phyloP scores from a whole-genome alignment of 2,113 vertebrate genomes.

The Eulemur macaco region DNA sequence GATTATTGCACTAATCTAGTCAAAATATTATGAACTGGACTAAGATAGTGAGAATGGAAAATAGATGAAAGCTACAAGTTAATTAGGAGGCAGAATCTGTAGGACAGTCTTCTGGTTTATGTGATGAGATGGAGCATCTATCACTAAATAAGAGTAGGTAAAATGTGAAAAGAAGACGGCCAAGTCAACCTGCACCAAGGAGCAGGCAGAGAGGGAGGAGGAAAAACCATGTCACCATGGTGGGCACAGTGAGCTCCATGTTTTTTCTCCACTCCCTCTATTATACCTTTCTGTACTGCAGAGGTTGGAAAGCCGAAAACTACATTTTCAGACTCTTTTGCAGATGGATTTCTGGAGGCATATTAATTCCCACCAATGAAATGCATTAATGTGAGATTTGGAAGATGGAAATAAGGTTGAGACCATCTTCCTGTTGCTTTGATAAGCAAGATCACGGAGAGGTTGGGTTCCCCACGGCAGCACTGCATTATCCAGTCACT shows the following conservation, averaged over 20 bases:
- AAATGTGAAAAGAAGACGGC: neutral
- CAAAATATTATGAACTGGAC: neutral
- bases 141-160: neutral
- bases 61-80: neutral
- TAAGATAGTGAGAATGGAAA: neutral
- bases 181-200: neutral
- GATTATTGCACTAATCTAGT: neutral
- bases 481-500: neutral
- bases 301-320: neutral
- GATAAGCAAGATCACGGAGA: neutral
- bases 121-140: neutral
- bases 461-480: neutral
- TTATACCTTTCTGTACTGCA: neutral
- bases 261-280: neutral
- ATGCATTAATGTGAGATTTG: neutral
- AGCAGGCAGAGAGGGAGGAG: neutral
- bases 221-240: neutral
- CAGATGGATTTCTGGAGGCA: neutral
- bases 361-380: neutral
- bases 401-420: neutral
- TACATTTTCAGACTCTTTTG: neutral
- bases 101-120: neutral
- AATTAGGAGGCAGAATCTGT: neutral
- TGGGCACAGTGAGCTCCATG: neutral
- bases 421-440: neutral